Evolutionary conservation across 2,888 invertebrate genomes (phyloP).

Genomic region (Ethmia dodecea): DNA sequence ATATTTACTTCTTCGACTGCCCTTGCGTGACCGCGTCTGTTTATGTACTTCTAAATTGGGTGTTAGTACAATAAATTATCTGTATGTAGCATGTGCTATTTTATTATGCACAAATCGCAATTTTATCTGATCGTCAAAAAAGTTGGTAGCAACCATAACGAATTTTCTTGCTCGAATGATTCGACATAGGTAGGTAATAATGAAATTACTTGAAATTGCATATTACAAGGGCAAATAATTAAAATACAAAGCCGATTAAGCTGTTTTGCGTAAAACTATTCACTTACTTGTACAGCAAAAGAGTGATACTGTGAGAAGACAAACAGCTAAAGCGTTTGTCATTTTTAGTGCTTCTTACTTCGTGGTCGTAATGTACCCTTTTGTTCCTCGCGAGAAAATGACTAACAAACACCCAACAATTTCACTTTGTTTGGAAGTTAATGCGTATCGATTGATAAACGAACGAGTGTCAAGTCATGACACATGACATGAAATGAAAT

Average conservation of each 20-base stretch:
- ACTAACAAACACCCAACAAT: conserved; percentile 47
- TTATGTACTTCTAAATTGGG: too few species aligned
- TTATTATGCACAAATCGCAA: too few species aligned
- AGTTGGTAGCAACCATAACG: too few species aligned
- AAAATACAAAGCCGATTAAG: too few species aligned
- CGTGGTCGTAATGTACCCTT: conserved; percentile 35
- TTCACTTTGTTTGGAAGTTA: conserved; percentile 60
- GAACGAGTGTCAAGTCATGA: conserved; percentile 50
- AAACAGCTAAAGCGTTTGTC: conserved; percentile 64
- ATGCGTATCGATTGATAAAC: conserved; percentile 56
- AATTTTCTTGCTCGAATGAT: too few species aligned
- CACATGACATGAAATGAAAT: too few species aligned
- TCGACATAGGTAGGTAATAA: background rate
- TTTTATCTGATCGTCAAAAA: too few species aligned
- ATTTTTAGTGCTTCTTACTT: conserved; percentile 41
- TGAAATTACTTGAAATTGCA: background rate
- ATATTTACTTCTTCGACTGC: too few species aligned
- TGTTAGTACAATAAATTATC: too few species aligned
- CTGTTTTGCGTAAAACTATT: too few species aligned
- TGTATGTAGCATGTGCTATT: too few species aligned
- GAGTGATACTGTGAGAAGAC: conserved; percentile 47
- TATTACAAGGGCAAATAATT: conserved; percentile 13
- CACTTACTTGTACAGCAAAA: conserved; percentile 63
- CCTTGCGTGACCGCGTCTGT: too few species aligned
- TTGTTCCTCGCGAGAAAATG: conserved; percentile 33